Evolutionary conservation across 2,113 vertebrate species (phyloP).

Genomic region (Cinclus mexicanus): DNA sequence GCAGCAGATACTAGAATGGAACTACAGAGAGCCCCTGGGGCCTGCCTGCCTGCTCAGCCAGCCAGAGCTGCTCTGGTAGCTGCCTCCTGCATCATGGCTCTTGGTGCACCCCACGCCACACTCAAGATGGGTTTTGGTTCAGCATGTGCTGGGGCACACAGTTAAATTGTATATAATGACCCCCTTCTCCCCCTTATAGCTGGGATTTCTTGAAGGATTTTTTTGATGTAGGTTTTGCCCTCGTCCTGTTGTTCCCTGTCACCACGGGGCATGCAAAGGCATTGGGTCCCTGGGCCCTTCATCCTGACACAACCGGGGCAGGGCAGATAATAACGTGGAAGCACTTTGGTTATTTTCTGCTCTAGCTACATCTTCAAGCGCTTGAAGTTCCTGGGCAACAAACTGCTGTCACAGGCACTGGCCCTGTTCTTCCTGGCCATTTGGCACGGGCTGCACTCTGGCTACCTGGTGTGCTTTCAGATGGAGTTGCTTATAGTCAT

Average conservation of each 20-base stretch:
- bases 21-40: rapidly evolving
- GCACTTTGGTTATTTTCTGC: slow-evolving; percentile 14
- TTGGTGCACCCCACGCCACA: neutral
- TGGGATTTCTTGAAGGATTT: neutral
- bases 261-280: neutral
- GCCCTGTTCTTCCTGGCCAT: slow-evolving; percentile 89
- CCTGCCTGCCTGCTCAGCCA: neutral
- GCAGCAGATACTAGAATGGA: neutral
- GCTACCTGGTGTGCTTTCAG: slow-evolving; percentile 95
- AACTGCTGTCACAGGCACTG: slow-evolving; percentile 86
- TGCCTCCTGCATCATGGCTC: neutral
- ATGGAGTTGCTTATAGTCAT: slow-evolving; percentile 95
- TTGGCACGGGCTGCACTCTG: slow-evolving; percentile 95
- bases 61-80: neutral
- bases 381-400: slow-evolving; percentile 91
- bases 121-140: rapidly evolving
- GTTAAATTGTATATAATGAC: neutral
- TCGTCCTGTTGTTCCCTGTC: neutral
- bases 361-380: slow-evolving; percentile 92
- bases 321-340: neutral
- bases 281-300: neutral
- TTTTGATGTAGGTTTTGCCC: neutral
- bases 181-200: neutral
- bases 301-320: neutral
- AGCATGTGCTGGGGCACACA: neutral